phyloP scores from a whole-genome alignment of 2,888 invertebrate genomes.

The Lagria hirta region DNA sequence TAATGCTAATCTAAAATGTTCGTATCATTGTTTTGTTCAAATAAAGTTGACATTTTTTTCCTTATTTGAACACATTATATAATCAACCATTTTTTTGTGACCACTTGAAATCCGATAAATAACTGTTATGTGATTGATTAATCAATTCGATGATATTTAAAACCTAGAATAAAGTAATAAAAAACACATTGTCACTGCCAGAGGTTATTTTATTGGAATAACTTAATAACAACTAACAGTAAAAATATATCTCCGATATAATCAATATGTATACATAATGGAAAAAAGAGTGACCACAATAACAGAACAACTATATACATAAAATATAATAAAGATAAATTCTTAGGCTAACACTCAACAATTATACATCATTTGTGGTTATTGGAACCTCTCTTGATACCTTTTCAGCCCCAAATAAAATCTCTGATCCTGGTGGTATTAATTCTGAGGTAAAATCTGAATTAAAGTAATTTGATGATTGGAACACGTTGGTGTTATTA shows the following conservation, averaged over 20 bases:
- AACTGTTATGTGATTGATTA: too few species aligned
- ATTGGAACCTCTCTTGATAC: too few species aligned
- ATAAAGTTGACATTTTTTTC: too few species aligned
- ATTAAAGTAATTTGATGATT: constrained; percentile 67
- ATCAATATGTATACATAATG: constrained; percentile 6
- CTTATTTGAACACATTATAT: too few species aligned
- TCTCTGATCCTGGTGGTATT: constrained; percentile 64
- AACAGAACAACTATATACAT: constrained; percentile 17
- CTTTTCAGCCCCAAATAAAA: constrained; percentile 58
- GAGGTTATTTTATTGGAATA: constrained; percentile 16
- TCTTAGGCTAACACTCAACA: constrained; percentile 7
- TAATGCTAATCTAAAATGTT: too few species aligned
- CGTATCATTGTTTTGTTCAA: too few species aligned
- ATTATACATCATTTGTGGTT: constrained; percentile 22
- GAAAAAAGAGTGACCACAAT: constrained; percentile 7
- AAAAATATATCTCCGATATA: constrained; percentile 23
- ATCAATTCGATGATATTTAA: too few species aligned
- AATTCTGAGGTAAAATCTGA: constrained; percentile 54
- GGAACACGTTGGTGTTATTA: constrained; percentile 55
- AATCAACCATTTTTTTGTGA: too few species aligned
- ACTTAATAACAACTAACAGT: constrained; percentile 16
- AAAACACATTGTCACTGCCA: constrained; percentile 4
- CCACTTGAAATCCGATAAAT: too few species aligned
- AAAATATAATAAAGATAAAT: constrained; percentile 6
- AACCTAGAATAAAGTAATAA: not conserved